Percentiles rank a stretch among this genome's conserved stretches.
Conservation (phyloP, 2,888 invertebrate genomes). For the Thera obeliscata region DNA sequence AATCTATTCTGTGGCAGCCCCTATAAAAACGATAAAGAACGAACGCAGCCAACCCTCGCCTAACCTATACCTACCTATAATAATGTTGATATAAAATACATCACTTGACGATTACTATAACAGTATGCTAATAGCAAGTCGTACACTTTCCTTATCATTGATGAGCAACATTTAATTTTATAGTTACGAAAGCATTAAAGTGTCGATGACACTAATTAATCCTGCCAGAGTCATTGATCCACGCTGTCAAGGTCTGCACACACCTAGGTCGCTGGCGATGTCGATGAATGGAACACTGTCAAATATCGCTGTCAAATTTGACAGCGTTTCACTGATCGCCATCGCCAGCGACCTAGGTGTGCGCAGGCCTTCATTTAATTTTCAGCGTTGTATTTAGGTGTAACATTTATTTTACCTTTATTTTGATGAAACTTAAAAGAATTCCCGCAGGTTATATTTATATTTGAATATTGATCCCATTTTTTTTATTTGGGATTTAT, state of each 20-base stretch:
- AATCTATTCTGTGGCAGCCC: conserved; percentile 15
- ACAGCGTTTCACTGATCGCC: too few species aligned
- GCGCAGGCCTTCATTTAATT: too few species aligned
- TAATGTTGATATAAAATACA: conserved; percentile 21
- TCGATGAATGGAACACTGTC: too few species aligned
- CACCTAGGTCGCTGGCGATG: background rate
- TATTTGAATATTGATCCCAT: too few species aligned
- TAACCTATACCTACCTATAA: conserved; percentile 7
- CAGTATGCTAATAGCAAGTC: conserved; percentile 34
- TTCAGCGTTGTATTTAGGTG: too few species aligned
- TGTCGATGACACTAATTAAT: conserved; percentile 31
- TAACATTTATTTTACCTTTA: too few species aligned
- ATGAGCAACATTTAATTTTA: conserved; percentile 15
- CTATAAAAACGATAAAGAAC: conserved; percentile 22
- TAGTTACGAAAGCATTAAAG: conserved; percentile 22
- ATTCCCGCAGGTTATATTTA: too few species aligned
- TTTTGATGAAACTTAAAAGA: too few species aligned
- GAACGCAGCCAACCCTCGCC: conserved; percentile 11
- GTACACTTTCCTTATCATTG: conserved; percentile 31
- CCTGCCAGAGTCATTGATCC: conserved; percentile 7
- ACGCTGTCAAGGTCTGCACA: conserved; percentile 9
- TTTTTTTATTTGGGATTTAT: too few species aligned
- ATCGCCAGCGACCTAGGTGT: too few species aligned
- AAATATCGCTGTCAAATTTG: too few species aligned
- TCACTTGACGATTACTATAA: conserved; percentile 18